Evolutionary conservation across 2,888 invertebrate species (phyloP).

Genomic region (Leptinotarsa tumamoca): DNA sequence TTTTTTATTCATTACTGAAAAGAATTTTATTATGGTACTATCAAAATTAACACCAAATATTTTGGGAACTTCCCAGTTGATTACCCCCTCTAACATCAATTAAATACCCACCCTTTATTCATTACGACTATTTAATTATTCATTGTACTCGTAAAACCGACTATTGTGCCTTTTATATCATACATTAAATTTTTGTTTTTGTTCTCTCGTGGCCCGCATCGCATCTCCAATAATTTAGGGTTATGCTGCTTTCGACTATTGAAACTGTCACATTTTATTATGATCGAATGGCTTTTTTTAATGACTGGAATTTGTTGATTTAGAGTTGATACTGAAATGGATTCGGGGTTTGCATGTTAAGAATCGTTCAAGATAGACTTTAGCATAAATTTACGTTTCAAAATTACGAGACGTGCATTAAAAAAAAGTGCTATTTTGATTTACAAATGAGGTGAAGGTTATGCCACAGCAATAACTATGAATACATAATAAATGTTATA

Average conservation of each 20-base stretch:
- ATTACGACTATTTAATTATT: not conserved
- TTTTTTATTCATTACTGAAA: too few species aligned
- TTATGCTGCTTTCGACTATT: constrained; percentile 17
- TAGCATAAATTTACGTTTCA: not conserved
- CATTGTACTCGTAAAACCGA: not conserved
- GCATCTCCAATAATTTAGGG: constrained; percentile 21
- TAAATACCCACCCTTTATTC: not conserved
- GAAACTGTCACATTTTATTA: constrained; percentile 35
- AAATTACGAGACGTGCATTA: too few species aligned
- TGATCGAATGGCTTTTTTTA: constrained; percentile 30
- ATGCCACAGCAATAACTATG: too few species aligned
- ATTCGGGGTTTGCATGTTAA: constrained; percentile 11
- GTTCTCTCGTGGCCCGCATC: constrained; percentile 26
- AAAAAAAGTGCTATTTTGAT: too few species aligned
- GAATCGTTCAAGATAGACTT: not conserved
- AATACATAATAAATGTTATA: too few species aligned
- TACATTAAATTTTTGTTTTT: constrained; percentile 27
- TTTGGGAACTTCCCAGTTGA: not conserved
- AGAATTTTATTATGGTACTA: too few species aligned
- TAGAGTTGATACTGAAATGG: not conserved
- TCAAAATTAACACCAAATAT: too few species aligned
- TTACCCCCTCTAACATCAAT: not conserved
- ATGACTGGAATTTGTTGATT: constrained; percentile 5
- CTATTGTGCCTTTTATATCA: not conserved
- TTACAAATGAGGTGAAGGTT: too few species aligned